Conservation (phyloP, 2,797 vertebrate genomes). For the Simalia tracyae region DNA sequence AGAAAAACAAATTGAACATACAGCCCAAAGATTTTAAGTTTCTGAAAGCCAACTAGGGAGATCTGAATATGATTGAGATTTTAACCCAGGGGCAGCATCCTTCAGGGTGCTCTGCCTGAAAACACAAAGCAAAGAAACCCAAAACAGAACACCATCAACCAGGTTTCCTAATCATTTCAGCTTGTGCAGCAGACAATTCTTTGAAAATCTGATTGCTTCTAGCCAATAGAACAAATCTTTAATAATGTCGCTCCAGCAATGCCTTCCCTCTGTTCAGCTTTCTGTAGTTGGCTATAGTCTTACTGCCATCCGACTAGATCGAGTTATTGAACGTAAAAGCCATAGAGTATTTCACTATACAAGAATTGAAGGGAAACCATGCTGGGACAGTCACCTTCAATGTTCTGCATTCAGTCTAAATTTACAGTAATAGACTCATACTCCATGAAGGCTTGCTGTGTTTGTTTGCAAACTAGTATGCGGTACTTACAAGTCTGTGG, state of each 20-base stretch:
- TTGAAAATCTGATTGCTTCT: slow-evolving; percentile 34
- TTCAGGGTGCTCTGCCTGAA: neutral
- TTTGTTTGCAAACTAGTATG: slow-evolving; percentile 82
- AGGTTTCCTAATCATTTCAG: neutral
- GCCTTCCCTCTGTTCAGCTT: slow-evolving; percentile 45
- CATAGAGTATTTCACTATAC: slow-evolving; percentile 56
- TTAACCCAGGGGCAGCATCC: neutral
- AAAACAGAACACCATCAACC: neutral
- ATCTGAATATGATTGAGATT: neutral
- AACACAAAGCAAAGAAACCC: neutral
- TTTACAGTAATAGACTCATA: slow-evolving; percentile 77
- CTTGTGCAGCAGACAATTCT: neutral
- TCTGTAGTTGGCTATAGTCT: slow-evolving; percentile 43
- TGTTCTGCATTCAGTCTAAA: slow-evolving; percentile 70
- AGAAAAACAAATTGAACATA: neutral
- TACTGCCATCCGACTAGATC: slow-evolving; percentile 46
- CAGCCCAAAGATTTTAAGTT: neutral
- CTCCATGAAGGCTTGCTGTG: slow-evolving; percentile 76
- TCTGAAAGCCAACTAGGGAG: neutral
- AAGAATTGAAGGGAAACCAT: slow-evolving; percentile 65
- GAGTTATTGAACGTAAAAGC: slow-evolving; percentile 49
- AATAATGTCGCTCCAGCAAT: slow-evolving; percentile 43
- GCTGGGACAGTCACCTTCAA: slow-evolving; percentile 75
- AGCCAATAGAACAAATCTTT: slow-evolving; percentile 41
- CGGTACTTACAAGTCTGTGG: slow-evolving; percentile 81